A percentile compares a stretch with the other conserved stretches of the same genome.
phyloP scores from a whole-genome alignment of 2,797 vertebrate genomes.

The Peromyscus nudipes region DNA sequence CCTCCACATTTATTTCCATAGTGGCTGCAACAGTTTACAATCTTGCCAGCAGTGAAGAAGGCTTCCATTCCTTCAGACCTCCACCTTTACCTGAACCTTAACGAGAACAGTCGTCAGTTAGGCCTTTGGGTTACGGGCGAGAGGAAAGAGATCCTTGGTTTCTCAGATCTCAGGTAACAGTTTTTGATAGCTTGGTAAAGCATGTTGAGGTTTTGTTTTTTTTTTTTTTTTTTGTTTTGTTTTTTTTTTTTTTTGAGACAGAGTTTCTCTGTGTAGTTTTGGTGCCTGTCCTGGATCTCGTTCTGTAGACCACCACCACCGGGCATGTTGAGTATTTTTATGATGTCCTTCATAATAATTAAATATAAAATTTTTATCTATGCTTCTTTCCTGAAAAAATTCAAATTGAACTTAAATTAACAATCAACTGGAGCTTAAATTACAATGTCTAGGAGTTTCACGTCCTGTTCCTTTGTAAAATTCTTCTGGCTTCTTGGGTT shows the following conservation, averaged over 20 bases:
- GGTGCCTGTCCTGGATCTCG: no score
- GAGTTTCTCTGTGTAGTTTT: no score
- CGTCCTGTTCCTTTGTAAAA: not conserved
- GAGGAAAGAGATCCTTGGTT: not conserved
- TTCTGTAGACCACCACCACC: no score
- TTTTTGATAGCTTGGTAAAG: not conserved
- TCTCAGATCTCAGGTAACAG: not conserved
- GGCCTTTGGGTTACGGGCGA: not conserved
- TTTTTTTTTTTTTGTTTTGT: no score
- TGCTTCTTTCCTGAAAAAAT: not conserved
- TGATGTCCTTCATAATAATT: not conserved
- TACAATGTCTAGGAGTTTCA: not conserved
- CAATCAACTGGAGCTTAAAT: not conserved
- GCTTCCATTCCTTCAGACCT: not conserved
- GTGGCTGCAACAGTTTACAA: not conserved
- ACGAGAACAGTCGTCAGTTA: not conserved
- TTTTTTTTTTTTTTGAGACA: no score
- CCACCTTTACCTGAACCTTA: not conserved
- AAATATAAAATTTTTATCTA: not conserved
- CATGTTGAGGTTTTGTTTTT: not conserved
- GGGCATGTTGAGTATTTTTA: not conserved
- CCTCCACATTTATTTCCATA: not conserved
- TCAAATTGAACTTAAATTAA: slow-evolving; percentile 5
- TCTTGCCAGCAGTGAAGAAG: no score
- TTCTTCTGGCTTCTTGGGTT: not conserved